These are phyloP conservation scores for Anseranas semipalmata DNA, from an alignment of 2,113 vertebrate species.

Conservation along the genomic window DNA sequence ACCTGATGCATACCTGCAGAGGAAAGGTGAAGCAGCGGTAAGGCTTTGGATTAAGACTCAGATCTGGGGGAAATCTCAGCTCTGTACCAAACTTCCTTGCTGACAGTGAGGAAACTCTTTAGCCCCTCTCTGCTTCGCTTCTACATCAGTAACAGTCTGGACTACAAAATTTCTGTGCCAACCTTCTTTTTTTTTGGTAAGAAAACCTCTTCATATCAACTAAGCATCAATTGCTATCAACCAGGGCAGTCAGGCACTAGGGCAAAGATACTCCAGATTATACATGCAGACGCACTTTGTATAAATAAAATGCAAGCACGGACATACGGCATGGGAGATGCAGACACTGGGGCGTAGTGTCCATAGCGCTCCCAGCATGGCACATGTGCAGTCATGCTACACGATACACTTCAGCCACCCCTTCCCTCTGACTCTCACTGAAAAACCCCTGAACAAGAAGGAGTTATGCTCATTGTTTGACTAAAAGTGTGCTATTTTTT, in stretches of 20 bases:
- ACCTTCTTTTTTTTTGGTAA: background rate
- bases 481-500: background rate
- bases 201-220: background rate
- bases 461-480: background rate
- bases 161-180: background rate
- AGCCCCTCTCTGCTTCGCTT: background rate
- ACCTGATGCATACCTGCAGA: background rate
- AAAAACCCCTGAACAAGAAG: background rate
- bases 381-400: accelerated
- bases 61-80: background rate
- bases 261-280: background rate
- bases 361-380: accelerated
- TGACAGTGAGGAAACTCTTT: background rate
- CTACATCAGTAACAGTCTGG: background rate
- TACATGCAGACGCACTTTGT: background rate
- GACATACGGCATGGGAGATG: background rate
- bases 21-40: background rate
- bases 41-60: background rate
- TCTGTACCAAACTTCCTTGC: background rate
- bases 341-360: background rate
- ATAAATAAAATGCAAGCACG: background rate
- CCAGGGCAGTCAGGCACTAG: background rate
- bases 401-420: background rate
- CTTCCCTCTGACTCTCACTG: background rate
- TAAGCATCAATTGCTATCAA: background rate